Base-by-base conservation (phyloP, 2,888 invertebrate species). In the Pachycephus smyrnensis region DNA sequence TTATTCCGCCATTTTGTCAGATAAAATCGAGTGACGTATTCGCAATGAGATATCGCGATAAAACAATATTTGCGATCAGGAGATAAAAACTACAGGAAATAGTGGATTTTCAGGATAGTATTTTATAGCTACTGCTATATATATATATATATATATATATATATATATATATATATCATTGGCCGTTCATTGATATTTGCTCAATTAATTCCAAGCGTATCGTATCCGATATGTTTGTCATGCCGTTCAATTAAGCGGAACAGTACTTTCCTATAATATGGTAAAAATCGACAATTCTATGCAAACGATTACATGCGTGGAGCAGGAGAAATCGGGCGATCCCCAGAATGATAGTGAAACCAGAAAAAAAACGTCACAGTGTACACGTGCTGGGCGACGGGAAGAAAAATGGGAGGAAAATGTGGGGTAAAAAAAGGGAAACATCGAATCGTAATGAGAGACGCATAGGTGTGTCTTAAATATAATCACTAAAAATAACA, bases 361-460 rank as follows among this genome's bases (percentile, higher is more conserved):
- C 68, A 55, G 12, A 55, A 55, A 15, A 40, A 15, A 9, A 68
- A 36, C 35, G 71, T 32, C 35, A 79, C 73, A 68, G 32, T 36
- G 31, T 75, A 32, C 69, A 69, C n/a, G 30, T 11, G 23, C 68
- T 71, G 40, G 35, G 68, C 37, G 75, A 36, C 68, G 75, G 35
- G 33, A 68, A 36, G 76, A 15, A 75, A 78, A 35, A 40, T 76
- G 71, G 73, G 40, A 73, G 73, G 32, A 73, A 76, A 32, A 73
- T 76, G 55, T 33, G 32, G 33, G 15, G 12, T n/a, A 6, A n/a
- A 33, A 30, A 75, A 74, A 75, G 76, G 74, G 73, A 76, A 55
- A 55, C 9, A 9, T 23, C 55, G 55, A 15, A 55, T 9, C 55
- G 23, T 55, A 6, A 23, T 2, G 55, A 55, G 55, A 55, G 55